Conservation (phyloP, 2,797 vertebrate species). For the Coreius guichenoti region DNA sequence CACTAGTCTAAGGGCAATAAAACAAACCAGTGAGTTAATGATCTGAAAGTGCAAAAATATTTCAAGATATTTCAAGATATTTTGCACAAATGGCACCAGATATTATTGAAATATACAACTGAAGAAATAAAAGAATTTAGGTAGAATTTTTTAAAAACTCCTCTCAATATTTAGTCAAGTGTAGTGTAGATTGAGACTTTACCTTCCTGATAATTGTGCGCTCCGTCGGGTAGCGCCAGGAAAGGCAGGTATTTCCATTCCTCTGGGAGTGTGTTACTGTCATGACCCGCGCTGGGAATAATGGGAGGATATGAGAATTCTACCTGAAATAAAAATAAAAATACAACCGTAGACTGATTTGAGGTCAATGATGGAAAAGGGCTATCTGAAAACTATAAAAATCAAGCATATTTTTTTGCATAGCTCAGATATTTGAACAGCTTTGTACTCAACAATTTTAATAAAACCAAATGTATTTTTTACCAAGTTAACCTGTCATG, state of each 20-base stretch:
- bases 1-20: not conserved
- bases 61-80: not conserved
- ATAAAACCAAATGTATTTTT: not conserved
- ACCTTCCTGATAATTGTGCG: conserved; percentile 99
- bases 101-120: not conserved
- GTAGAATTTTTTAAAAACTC: not conserved
- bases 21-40: not conserved
- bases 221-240: conserved; percentile 93
- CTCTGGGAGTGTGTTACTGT: conserved; percentile 88
- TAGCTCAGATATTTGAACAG: not conserved
- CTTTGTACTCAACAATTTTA: not conserved
- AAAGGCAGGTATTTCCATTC: conserved; percentile 97
- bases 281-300: conserved; percentile 86
- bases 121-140: not conserved
- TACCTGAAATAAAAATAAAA: conserved; percentile 73
- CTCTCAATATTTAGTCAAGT: not conserved
- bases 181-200: conserved; percentile 12
- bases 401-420: not conserved
- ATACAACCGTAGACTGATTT: not conserved
- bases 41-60: not conserved
- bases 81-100: not conserved
- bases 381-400: not conserved
- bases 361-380: not conserved
- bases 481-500: not conserved
- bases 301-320: conserved; percentile 96